Evolutionary conservation across 2,113 vertebrate species (phyloP), one percentile per base, ranked within the genome.

Genomic region (Harpagus bidentatus): DNA sequence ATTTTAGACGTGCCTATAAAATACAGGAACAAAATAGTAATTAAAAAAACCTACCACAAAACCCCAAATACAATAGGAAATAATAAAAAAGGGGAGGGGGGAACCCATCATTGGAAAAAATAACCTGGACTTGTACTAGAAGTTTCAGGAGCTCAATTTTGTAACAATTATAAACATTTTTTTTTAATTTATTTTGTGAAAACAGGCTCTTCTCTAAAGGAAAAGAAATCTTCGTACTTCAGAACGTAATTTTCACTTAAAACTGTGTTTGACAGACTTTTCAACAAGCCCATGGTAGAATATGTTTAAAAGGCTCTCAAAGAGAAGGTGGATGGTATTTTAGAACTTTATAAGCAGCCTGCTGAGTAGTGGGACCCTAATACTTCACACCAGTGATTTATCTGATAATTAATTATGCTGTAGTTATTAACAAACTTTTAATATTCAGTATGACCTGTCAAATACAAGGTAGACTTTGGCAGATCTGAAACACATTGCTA

Each of bases 11-110:
- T 70, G 7, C 16, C 11, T 40, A 19, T 65, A 78, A 93, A 91
- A 70, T 48, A 73, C 3, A 47, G 48, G 45, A 69, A 71, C 2
- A 56, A 66, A 53, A 77, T 38, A 45, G 55, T 42, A 61, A 34
- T 32, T 21, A 22, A 23, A 28, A 66, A 80, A n/a, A 0, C 0
- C 1, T 8, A 26, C 16, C n/a, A 70, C 4, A 65, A 56, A 0
- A 0, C 31, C 28, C 53, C 3, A 42, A 50, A 59, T 25, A 23
- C 2, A 38, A 20, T 18, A 18, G 4, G 11, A 15, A 62, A 17
- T 66, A 52, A 48, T 63, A 53, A 56, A 88, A 85, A 48, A 19
- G 8, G n/a, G 6, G 29, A 2, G 3, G 3, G 10, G 2, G 6
- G 29, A 23, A 3, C 5, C 2, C 0, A n/a, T 45, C 4, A 21